A percentile compares a stretch with the other conserved stretches of the same genome.
Evolutionary conservation across 2,888 invertebrate genomes (phyloP).

Genomic region (Hedya salicella): DNA sequence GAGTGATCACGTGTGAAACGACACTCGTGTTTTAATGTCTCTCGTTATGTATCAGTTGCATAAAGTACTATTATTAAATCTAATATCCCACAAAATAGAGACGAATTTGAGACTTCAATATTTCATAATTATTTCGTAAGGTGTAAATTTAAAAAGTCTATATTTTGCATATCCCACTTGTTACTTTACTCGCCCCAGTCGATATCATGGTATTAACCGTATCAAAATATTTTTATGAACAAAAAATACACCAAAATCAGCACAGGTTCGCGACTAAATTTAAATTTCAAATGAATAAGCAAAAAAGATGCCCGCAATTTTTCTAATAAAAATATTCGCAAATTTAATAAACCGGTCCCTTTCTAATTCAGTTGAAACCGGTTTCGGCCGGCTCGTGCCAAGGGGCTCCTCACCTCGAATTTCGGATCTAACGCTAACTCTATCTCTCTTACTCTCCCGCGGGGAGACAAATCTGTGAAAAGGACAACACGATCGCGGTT

Average conservation of each 20-base stretch:
- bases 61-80: too few relatives aligned
- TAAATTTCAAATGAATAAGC: conserved; percentile 6
- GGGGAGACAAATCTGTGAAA: not conserved
- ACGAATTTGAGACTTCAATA: too few relatives aligned
- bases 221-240: too few relatives aligned
- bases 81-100: too few relatives aligned
- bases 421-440: not conserved
- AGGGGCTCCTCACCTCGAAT: not conserved
- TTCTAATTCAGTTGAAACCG: conserved; percentile 20
- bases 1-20: too few relatives aligned
- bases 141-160: too few relatives aligned
- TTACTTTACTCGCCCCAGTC: too few relatives aligned
- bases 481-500: conserved; percentile 44
- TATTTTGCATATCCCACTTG: too few relatives aligned
- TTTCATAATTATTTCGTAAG: too few relatives aligned
- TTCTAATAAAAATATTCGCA: conserved; percentile 14
- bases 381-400: conserved; percentile 32
- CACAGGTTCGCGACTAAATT: not conserved
- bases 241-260: not conserved
- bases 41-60: too few relatives aligned
- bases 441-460: not conserved
- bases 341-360: conserved; percentile 28
- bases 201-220: too few relatives aligned
- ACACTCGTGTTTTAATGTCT: too few relatives aligned
- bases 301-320: not conserved